Base-by-base conservation (phyloP, 1,140 invertebrate genomes). In the Drosophila tani region DNA sequence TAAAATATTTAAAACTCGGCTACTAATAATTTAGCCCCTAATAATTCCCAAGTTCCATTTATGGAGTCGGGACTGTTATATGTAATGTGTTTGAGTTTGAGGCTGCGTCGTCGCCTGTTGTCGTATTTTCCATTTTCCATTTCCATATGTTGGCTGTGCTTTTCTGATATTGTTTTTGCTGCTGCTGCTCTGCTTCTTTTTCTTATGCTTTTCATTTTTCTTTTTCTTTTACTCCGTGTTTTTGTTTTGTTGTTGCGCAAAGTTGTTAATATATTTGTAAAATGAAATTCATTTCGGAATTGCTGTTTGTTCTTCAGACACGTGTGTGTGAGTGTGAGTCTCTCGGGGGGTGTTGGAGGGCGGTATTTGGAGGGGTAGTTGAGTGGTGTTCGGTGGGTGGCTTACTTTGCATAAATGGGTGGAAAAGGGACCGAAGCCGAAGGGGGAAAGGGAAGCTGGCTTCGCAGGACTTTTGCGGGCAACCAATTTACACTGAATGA, bases 211-310 rank as follows among this genome's bases (percentile, higher is more conserved):
- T 17, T 40, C 66, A 74, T 35, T 53, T 38, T 53, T 27, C 46
- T 21, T 49, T 32, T 53, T 27, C 45, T 75, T 47, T 65, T 35
- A 35, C 53, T 55, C 5, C 60, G 41, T 56, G 65, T 75, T 66
- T 69, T 68, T 60, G 51, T 65, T 40, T 69, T 76, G 51, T 67
- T 79, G 83, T 76, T 88, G 85, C 68, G 73, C 79, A 82, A 90
- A 88, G 83, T 91, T 91, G 87, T 87, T 91, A 91, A 91, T 91
- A 91, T 87, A 87, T 91, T 91, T 91, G 87, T 91, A 87, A 91
- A 91, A 91, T 91, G 88, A 87, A 91, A 91, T 91, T 91, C 88
- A 88, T 91, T 91, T 91, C 81, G 73, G 79, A 85, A 88, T 88
- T 90, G 81, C 84, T 84, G 78, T 90, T 90, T 88, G 73, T 78